A percentile compares a stretch with the other conserved stretches of the same genome.
Conservation (phyloP, 2,797 vertebrate species). For the Thamnophis elegans region DNA sequence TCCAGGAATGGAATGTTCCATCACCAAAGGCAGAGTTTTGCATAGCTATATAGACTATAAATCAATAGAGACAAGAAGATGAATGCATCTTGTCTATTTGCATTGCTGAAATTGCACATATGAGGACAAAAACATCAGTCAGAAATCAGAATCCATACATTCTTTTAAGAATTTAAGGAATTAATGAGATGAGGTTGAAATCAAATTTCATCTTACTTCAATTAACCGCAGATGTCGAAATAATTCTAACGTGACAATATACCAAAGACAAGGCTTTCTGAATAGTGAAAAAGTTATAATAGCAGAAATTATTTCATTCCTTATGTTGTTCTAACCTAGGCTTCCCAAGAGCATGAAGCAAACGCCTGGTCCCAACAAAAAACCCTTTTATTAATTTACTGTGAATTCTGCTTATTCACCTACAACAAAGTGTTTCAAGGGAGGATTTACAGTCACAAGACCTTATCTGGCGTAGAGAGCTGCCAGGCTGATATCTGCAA, state of each 20-base stretch:
- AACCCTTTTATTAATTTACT: no score
- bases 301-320: neutral
- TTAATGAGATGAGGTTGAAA: neutral
- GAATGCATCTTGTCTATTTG: neutral
- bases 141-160: neutral
- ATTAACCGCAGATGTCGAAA: neutral
- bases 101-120: neutral
- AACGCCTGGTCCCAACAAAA: no score
- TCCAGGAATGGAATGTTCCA: neutral
- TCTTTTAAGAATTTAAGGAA: neutral
- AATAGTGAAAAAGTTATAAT: neutral
- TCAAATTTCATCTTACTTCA: neutral
- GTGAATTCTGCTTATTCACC: no score
- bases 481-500: no score
- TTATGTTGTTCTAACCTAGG: no score
- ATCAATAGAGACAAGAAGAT: neutral
- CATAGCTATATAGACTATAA: neutral
- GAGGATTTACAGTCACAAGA: no score
- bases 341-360: no score
- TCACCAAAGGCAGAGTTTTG: neutral
- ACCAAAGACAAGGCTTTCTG: neutral
- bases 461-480: no score
- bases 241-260: neutral
- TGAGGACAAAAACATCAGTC: neutral
- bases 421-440: no score